Base-by-base conservation (phyloP, 2,113 vertebrate species). In the Stigmatopora nigra region DNA sequence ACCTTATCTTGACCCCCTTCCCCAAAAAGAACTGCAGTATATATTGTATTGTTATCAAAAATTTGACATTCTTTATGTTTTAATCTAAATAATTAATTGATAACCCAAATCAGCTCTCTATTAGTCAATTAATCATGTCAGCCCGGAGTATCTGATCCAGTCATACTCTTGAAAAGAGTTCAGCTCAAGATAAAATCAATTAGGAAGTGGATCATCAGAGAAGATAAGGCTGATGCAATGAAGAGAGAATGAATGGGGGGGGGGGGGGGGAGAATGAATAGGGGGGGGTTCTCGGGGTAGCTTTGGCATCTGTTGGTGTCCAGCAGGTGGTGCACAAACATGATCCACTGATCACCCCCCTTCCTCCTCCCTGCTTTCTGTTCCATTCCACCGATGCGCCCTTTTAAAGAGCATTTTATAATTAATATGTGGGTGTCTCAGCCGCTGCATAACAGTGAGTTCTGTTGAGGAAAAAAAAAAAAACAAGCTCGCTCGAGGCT, bases 271-370 rank as follows among this genome's bases (percentile, higher is more conserved):
- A n/a, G n/a, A n/a, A n/a, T n/a, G n/a, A n/a, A n/a, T n/a, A n/a
- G n/a, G 15, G 16, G 2, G 11, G 45, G 3, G 63, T 56, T n/a
- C n/a, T n/a, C n/a, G n/a, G n/a, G 67, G 65, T 58, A 62, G 71
- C 72, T 62, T 62, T 19, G 19, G 67, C 15, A 64, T 67, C 64
- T 65, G 52, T 16, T 16, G 58, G n/a, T 12, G 38, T n/a, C 87
- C 89, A 88, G 87, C 87, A 90, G 88, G 83, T 88, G 89, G 89
- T 77, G 76, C 86, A 83, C 77, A 81, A 82, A 82, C 74, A 80
- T 69, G 69, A 77, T 78, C 77, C 79, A 81, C 75, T 41, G 38
- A 41, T 41, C 38, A 22, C n/a, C 19, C 17, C 22, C 51, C 31
- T 31, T 31, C 53, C n/a, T 46, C 49, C 8, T 5, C 47, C 19